Conservation (phyloP, 1,140 invertebrate species). For the Heterodera carotae region DNA sequence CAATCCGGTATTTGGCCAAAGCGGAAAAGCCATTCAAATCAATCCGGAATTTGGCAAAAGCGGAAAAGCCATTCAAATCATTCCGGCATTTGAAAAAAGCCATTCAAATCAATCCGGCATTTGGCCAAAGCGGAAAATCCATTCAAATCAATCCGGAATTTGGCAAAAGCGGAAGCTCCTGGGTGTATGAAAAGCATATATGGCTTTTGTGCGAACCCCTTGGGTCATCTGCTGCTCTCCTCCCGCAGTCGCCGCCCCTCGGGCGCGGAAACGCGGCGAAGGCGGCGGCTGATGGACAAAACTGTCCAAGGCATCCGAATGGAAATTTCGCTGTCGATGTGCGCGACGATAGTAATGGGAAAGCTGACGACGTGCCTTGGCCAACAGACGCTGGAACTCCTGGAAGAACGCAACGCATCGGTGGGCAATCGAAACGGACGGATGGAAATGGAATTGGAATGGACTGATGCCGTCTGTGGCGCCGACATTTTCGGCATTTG, state of each 20-base stretch:
- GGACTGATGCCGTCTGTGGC: no score
- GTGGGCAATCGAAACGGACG: neutral
- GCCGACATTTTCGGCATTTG: no score
- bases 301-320: neutral
- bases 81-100: no score
- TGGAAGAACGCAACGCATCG: slow-evolving; percentile 21
- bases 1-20: no score
- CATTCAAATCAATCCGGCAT: no score
- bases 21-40: no score
- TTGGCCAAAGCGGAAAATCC: no score
- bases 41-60: no score
- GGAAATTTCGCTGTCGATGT: slow-evolving; percentile 35
- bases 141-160: neutral
- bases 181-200: no score
- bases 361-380: slow-evolving; percentile 57
- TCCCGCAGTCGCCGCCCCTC: neutral
- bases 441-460: neutral
- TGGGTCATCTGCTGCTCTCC: neutral
- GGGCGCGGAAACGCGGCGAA: neutral
- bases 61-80: no score
- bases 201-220: slow-evolving; percentile 4
- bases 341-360: slow-evolving; percentile 49
- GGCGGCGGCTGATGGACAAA: neutral
- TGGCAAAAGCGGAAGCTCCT: no score
- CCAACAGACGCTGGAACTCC: slow-evolving; percentile 58